Evolutionary conservation across 2,113 vertebrate genomes (phyloP).

Genomic region (Cyprinodon brontotheroides): DNA sequence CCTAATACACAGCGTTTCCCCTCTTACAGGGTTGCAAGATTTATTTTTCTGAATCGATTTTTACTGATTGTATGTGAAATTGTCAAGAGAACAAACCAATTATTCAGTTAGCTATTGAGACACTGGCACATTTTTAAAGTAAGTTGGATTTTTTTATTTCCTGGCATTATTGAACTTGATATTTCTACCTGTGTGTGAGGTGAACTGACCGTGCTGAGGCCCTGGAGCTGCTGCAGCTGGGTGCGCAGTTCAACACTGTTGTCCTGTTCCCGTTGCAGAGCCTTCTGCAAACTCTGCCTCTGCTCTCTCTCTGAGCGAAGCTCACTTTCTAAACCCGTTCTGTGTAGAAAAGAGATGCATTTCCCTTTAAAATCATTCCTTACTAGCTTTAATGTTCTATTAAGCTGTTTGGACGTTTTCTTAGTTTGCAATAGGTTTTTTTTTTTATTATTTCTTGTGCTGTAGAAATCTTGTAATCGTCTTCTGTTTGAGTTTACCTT

Average conservation of each 20-base stretch:
- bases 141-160: too few relatives aligned
- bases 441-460: not conserved
- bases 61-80: too few relatives aligned
- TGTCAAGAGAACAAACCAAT: too few relatives aligned
- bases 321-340: slow-evolving; percentile 88
- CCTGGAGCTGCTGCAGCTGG: slow-evolving; percentile 91
- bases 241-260: slow-evolving; percentile 86
- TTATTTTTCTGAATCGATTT: too few relatives aligned
- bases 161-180: too few relatives aligned
- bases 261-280: slow-evolving; percentile 90
- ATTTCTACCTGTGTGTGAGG: too few relatives aligned
- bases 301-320: slow-evolving; percentile 91
- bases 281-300: slow-evolving; percentile 87
- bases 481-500: slow-evolving; percentile 75
- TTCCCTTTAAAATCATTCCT: not conserved
- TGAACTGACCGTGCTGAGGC: slow-evolving; percentile 81
- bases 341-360: slow-evolving; percentile 58
- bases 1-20: too few relatives aligned
- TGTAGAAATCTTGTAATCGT: not conserved
- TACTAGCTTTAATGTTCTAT: not conserved
- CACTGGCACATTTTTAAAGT: too few relatives aligned
- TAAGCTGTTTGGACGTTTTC: not conserved
- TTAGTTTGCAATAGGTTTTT: not conserved
- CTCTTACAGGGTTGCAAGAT: too few relatives aligned
- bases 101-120: too few relatives aligned